Conservation (phyloP, 2,797 vertebrate genomes). For the Gymnocypris eckloni region DNA sequence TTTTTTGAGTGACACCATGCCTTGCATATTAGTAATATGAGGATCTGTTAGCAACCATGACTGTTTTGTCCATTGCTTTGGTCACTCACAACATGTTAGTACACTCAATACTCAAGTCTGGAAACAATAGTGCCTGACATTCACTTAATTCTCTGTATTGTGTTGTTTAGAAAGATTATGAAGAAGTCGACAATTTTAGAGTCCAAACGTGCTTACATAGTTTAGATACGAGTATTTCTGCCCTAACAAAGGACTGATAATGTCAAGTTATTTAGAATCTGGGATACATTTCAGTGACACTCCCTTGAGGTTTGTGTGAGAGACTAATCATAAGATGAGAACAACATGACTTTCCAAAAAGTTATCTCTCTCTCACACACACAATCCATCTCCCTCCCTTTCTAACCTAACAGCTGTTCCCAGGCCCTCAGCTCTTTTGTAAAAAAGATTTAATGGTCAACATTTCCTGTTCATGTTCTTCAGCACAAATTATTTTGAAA, state of each 20-base stretch:
- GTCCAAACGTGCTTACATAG: background rate
- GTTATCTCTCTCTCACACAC: background rate
- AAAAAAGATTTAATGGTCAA: constrained; percentile 16
- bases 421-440: constrained; percentile 49
- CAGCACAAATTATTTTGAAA: constrained; percentile 28
- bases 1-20: constrained; percentile 36
- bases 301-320: constrained; percentile 35
- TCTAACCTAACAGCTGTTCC: constrained; percentile 49
- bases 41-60: constrained; percentile 51
- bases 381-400: background rate
- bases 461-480: constrained; percentile 39
- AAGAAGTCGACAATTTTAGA: background rate
- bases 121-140: constrained; percentile 23
- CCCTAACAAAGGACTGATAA: background rate
- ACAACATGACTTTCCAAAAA: constrained; percentile 7
- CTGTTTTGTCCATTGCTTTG: constrained; percentile 47
- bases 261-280: constrained; percentile 13
- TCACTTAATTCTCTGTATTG: constrained; percentile 1
- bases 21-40: constrained; percentile 45
- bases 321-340: constrained; percentile 20
- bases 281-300: constrained; percentile 16
- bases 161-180: constrained; percentile 11
- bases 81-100: constrained; percentile 34
- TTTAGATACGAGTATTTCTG: constrained; percentile 20
- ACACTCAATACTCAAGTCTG: constrained; percentile 34